Evolutionary conservation across 2,888 invertebrate species (phyloP), one percentile per base, ranked within the genome.

Genomic region (Biston stratarius): DNA sequence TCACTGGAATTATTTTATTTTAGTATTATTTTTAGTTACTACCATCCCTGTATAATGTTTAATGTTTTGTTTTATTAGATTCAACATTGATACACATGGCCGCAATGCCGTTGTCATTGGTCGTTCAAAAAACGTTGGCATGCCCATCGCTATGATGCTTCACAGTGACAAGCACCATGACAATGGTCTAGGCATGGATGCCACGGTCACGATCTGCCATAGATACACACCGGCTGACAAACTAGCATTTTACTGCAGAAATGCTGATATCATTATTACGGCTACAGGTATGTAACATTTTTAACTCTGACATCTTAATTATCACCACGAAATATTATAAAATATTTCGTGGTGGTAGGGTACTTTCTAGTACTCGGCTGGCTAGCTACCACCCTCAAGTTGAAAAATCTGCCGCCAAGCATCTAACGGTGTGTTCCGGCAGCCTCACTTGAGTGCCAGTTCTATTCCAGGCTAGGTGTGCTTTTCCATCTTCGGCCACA

Each of bases 171-270:
- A 95, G 42, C 87, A 87, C 6, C 95, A 96, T 81, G 96, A 97
- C 83, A 96, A 95, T 52, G 90, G 92, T 0, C 91, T 95, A 53
- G 97, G 96, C 0, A 94, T 97, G 93, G 98, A 98, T 83, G 97
- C 98, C 14, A 98, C 98, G 0, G 97, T 98, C 0, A 97, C 97
- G 0, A 96, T 98, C 71, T 98, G 98, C 82, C 98, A 99, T 87
- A 95, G 98, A 15, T 95, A 97, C 87, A 99, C 98, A 0, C 98
- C 98, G 0, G 94, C 94, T 0, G 96, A 96, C 57, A 96, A 98
- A 81, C 90, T 99, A 67, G 94, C 94, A 14, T 92, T 92, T 61
- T 96, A 95, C 82, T 96, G 97, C 59, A 95, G 95, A 74, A 94
- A 95, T 72, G 97, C 97, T 24, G 97, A 98, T 83, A 96, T 98